Evolutionary conservation across 2,888 invertebrate genomes (phyloP), one percentile per base, ranked within the genome.

Genomic region (Pomacea canaliculata): DNA sequence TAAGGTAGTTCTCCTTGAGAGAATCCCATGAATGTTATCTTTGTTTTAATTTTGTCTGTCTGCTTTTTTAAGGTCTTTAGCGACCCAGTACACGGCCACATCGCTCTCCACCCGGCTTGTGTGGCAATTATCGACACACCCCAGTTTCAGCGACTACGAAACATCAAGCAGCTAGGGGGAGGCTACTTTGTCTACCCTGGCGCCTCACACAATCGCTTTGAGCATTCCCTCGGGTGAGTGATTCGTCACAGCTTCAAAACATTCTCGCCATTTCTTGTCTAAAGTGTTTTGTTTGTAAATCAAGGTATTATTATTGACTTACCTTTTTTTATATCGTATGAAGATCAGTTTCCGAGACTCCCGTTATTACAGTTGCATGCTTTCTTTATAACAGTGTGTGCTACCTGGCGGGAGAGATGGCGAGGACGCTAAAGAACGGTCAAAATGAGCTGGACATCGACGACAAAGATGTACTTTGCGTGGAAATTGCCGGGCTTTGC

Each of bases 401-500:
- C 76, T 81, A 86, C 71, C 79, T 89, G 37, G 89, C 89, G 27
- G 86, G 87, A n/a, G 73, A 83, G 74, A 77, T 89, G 62, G 83
- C 83, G 0, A 73, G 80, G 18, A 77, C 80, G 0, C 70, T 89
- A n/a, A 84, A 84, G 49, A 77, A 79, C 9, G 85, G 87, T 48
- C 90, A 91, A 77, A 91, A 91, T 0, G 90, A 90, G 70, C 84
- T 92, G n/a, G 80, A 84, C 12, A 92, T 93, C 70, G 90, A 90
- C 2, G 87, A 90, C 9, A 82, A 83, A 59, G 93, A 93, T 79
- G 85, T 92, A 49, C 82, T 93, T 13, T 93, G 93, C 85, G 91
- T 93, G 18, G 86, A 92, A 87, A 91, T 94, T 60, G 94, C 94
- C 62, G 94, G 93, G 0, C 91, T 94, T 0, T 92, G 94, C 73